Base-by-base conservation (phyloP, 2,797 vertebrate genomes). In the Alexandromys oeconomus region DNA sequence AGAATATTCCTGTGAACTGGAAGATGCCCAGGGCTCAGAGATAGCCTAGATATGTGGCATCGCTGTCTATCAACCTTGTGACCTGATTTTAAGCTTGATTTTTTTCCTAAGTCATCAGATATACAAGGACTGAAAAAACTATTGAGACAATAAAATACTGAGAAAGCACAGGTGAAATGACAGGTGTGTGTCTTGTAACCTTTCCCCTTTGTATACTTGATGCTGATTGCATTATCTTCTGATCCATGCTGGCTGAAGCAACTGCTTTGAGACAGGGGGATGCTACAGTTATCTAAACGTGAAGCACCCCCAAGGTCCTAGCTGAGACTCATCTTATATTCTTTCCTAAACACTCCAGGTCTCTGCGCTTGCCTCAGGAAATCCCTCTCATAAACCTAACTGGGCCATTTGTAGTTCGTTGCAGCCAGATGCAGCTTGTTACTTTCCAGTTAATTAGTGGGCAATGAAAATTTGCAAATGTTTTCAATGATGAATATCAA, bases 301-400 rank as follows among this genome's bases (percentile, higher is more conserved):
- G 87, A 69, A 51, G 15, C 12, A 59, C 6, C 25, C 34, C 71
- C 9, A 31, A 46, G 61, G 8, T 15, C 4, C 5, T 67, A 8
- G 10, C 43, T 57, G 37, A 17, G 8, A 40, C 21, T 34, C 5
- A 19, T 12, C 5, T 11, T 37, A 5, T 21, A 46, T 46, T 69
- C 1, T 57, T 48, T 25, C 51, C 34, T 69, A 19, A n/a, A 46
- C 0, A 0, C 31, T 67, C 23, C 21, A 13, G 9, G 4, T 43
- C 2, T 77, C 23, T n/a, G 82, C 23, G 59, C 27, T 69, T 69
- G 10, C 43, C 15, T 67, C 14, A 65, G n/a, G n/a, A 67, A 65
- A 76, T 61, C 57, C 8, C n/a, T 81, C 23, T 71, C 2, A 6
- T 57, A 46, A 63, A 81, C 81, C 59, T 31, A 59, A 37, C 12